Percentiles rank a stretch among this genome's conserved stretches.
Conservation (phyloP, 2,888 invertebrate genomes). For the Sepiola atlantica region DNA sequence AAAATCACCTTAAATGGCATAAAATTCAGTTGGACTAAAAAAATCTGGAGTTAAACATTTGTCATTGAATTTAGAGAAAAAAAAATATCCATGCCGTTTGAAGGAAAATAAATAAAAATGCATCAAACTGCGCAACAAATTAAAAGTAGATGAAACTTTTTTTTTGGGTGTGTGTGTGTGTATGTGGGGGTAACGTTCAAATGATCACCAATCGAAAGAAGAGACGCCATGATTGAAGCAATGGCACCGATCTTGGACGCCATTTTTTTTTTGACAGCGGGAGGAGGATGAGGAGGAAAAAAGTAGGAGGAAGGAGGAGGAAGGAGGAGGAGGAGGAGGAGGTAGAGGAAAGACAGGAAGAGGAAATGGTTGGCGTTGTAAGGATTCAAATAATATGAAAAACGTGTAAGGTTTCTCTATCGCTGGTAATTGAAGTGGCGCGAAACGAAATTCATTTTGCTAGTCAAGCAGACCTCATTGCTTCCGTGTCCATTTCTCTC, state of each 20-base stretch:
- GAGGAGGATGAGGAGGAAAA: too few relatives aligned
- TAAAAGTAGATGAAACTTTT: neutral
- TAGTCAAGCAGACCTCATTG: neutral
- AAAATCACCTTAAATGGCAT: too few relatives aligned
- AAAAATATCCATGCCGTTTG: neutral
- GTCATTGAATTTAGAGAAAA: neutral
- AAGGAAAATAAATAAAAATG: neutral
- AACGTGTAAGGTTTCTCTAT: neutral
- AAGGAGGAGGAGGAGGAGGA: too few relatives aligned
- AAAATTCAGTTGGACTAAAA: neutral
- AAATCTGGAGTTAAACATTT: neutral
- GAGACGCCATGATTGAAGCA: neutral
- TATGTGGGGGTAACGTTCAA: neutral
- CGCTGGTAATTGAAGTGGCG: neutral
- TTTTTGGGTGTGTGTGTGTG: too few relatives aligned
- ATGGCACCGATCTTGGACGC: neutral
- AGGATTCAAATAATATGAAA: neutral
- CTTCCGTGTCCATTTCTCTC: neutral
- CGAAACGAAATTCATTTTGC: neutral
- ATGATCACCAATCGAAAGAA: neutral
- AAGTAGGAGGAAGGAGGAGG: too few relatives aligned
- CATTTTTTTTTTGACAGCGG: neutral
- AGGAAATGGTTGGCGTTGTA: neutral
- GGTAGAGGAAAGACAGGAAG: neutral
- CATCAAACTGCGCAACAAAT: neutral